Conservation (phyloP, 2,113 vertebrate species). For the Halichoeres trimaculatus region DNA sequence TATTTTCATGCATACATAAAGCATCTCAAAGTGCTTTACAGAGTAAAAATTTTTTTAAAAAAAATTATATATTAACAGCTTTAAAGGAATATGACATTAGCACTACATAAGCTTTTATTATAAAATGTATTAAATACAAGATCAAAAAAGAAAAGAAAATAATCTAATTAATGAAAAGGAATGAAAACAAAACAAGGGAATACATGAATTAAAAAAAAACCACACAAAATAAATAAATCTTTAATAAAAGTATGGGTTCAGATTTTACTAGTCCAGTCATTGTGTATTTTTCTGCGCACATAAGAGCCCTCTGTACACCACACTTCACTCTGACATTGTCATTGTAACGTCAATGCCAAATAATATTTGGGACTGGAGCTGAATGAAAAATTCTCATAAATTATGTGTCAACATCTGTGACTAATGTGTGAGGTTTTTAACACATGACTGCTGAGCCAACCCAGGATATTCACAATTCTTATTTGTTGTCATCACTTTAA, state of each 20-base stretch:
- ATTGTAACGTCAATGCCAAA: conserved; percentile 16
- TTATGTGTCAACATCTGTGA: conserved; percentile 26
- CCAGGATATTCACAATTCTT: background rate
- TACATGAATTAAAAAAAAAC: too few relatives aligned
- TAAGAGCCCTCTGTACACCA: conserved; percentile 5
- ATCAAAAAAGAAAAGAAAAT: too few relatives aligned
- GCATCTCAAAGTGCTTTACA: too few relatives aligned
- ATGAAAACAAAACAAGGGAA: too few relatives aligned
- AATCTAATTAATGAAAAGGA: too few relatives aligned
- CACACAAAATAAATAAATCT: too few relatives aligned
- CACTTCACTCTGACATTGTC: conserved; percentile 3
- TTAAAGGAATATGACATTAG: too few relatives aligned
- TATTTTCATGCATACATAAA: too few relatives aligned
- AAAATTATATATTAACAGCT: too few relatives aligned
- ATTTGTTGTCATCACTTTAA: background rate
- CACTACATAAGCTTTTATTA: too few relatives aligned
- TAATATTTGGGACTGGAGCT: conserved; percentile 4
- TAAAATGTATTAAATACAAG: too few relatives aligned
- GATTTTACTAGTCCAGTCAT: background rate
- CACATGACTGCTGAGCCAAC: conserved; percentile 4
- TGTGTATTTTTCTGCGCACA: conserved; percentile 12
- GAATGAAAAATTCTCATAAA: conserved; percentile 44
- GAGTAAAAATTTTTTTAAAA: too few relatives aligned
- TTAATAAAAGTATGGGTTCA: background rate
- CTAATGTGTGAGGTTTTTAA: background rate